Percentiles rank a stretch among this genome's conserved stretches.
Evolutionary conservation across 2,113 vertebrate species (phyloP).

Genomic region (Brachyhypopomus gauderio): DNA sequence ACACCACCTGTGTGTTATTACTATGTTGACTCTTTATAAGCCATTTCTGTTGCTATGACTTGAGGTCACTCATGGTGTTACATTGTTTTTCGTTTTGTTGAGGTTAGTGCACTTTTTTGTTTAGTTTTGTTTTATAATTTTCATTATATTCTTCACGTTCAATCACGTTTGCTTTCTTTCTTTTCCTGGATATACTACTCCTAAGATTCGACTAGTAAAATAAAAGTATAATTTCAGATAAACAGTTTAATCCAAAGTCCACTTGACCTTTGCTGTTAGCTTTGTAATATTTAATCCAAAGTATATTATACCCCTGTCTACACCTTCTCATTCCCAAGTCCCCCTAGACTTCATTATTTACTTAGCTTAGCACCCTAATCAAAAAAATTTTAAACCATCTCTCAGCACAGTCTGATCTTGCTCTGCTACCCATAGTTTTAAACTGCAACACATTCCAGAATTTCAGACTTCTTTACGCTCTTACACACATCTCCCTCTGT

Average conservation of each 20-base stretch:
- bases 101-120: background rate
- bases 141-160: too few species aligned
- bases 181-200: too few species aligned
- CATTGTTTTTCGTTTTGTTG: background rate
- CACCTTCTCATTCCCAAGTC: background rate
- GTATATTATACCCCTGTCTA: background rate
- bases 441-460: conserved; percentile 16
- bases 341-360: background rate
- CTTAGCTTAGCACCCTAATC: background rate
- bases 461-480: background rate
- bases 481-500: background rate
- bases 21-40: too few species aligned
- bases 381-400: background rate
- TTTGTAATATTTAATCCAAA: background rate
- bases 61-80: too few species aligned
- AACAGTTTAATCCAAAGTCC: background rate
- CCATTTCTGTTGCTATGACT: too few species aligned
- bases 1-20: too few species aligned
- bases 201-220: too few species aligned
- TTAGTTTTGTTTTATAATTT: too few species aligned
- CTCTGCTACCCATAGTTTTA: conserved; percentile 2
- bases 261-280: background rate
- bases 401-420: conserved; percentile 2
- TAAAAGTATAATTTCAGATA: too few species aligned
- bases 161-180: too few species aligned